Percentiles rank a stretch among this genome's conserved stretches.
phyloP scores from a whole-genome alignment of 2,797 vertebrate genomes.

The Tadarida brasiliensis region DNA sequence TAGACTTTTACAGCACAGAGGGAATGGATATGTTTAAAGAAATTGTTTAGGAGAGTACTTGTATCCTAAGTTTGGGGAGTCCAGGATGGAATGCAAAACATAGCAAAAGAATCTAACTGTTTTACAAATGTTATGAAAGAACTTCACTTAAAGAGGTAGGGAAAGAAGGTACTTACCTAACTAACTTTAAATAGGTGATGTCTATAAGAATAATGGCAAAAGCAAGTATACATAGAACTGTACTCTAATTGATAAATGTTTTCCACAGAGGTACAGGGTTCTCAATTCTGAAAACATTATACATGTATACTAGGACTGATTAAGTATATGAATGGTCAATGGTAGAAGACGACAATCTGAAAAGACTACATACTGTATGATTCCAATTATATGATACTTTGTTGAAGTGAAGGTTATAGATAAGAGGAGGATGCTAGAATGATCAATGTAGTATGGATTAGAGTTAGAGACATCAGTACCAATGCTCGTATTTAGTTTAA shows the following conservation, averaged over 20 bases:
- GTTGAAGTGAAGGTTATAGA: neutral
- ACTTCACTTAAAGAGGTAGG: neutral
- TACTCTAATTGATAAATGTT: neutral
- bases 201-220: neutral
- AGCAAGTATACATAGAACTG: neutral
- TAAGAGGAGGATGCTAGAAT: neutral
- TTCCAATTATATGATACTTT: neutral
- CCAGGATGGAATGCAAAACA: neutral
- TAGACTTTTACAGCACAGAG: neutral
- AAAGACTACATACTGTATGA: neutral
- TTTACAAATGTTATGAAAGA: constrained; percentile 13
- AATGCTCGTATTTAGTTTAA: neutral
- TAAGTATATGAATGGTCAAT: neutral
- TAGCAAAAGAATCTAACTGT: neutral
- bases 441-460: neutral
- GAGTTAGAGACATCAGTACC: neutral
- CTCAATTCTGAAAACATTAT: constrained; percentile 19
- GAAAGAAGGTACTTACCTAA: neutral
- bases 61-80: neutral
- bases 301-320: neutral
- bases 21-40: neutral
- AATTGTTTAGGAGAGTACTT: neutral
- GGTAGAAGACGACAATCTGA: neutral
- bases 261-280: neutral
- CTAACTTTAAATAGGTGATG: neutral